These are phyloP conservation scores for Epinephelus cyanopodus DNA, from an alignment of 2,113 vertebrate species.

Conservation along the genomic window DNA sequence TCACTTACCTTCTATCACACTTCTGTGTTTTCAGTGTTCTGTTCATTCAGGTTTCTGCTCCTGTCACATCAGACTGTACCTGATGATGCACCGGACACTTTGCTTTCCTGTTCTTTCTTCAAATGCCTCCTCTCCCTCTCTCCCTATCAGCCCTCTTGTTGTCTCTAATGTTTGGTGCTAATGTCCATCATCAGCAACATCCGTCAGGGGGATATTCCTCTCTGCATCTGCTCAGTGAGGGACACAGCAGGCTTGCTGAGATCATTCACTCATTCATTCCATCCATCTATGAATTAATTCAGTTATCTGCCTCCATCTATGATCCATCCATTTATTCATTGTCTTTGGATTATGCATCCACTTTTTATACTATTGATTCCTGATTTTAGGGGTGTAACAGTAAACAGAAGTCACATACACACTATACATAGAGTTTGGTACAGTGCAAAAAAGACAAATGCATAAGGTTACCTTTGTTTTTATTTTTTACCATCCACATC, in stretches of 20 bases:
- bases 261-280: constrained; percentile 59
- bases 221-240: constrained; percentile 55
- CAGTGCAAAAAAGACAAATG: no score
- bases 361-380: not conserved
- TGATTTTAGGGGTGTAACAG: no score
- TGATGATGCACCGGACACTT: not conserved
- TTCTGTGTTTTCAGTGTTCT: not conserved
- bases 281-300: constrained; percentile 4
- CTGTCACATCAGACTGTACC: not conserved
- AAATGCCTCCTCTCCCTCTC: not conserved
- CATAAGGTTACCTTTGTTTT: no score
- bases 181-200: constrained; percentile 52
- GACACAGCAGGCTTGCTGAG: constrained; percentile 36
- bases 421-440: no score
- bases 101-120: not conserved
- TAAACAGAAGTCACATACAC: no score
- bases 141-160: constrained; percentile 12
- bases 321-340: not conserved
- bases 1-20: constrained; percentile 34
- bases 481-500: no score
- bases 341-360: not conserved
- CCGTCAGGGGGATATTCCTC: constrained; percentile 59
- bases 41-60: constrained; percentile 20
- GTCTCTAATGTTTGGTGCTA: constrained; percentile 66
- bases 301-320: not conserved